Percentiles rank a stretch among this genome's conserved stretches.
Conservation (phyloP, 2,888 invertebrate species). For the Epinotia brunnichana region DNA sequence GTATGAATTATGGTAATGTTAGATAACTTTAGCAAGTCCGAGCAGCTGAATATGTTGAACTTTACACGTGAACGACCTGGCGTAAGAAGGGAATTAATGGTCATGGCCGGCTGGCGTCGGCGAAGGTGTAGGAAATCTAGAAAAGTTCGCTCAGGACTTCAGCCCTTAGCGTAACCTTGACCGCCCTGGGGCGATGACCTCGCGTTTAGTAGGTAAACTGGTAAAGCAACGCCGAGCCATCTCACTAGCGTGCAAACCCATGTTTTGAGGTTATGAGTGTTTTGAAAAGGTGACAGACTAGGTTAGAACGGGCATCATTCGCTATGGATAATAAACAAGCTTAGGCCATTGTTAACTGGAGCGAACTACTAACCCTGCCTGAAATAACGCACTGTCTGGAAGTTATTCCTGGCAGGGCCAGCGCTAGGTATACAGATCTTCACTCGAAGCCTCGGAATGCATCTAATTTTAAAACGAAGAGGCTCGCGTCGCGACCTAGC, state of each 20-base stretch:
- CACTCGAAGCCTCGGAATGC: constrained; percentile 77
- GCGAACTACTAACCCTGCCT: constrained; percentile 79
- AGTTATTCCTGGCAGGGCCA: constrained; percentile 71
- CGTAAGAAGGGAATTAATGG: constrained; percentile 21
- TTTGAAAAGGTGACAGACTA: background rate
- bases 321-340: constrained; percentile 58
- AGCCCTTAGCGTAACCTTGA: constrained; percentile 72
- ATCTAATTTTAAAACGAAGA: constrained; percentile 83
- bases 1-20: constrained; percentile 34
- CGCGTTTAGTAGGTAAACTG: constrained; percentile 45
- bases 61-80: constrained; percentile 27
- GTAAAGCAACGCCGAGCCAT: constrained; percentile 25
- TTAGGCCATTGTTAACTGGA: constrained; percentile 59
- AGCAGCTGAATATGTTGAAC: constrained; percentile 35
- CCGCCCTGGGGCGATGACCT: constrained; percentile 71
- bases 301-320: constrained; percentile 50
- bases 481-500: constrained; percentile 81
- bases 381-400: constrained; percentile 77
- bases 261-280: constrained; percentile 39
- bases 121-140: constrained; percentile 33
- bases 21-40: constrained; percentile 30
- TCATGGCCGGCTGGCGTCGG: constrained; percentile 34
- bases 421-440: constrained; percentile 56
- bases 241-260: constrained; percentile 21
- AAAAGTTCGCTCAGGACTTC: constrained; percentile 34